These are phyloP conservation scores for Heliornis fulica DNA, from an alignment of 2,113 vertebrate species.

Conservation along the genomic window DNA sequence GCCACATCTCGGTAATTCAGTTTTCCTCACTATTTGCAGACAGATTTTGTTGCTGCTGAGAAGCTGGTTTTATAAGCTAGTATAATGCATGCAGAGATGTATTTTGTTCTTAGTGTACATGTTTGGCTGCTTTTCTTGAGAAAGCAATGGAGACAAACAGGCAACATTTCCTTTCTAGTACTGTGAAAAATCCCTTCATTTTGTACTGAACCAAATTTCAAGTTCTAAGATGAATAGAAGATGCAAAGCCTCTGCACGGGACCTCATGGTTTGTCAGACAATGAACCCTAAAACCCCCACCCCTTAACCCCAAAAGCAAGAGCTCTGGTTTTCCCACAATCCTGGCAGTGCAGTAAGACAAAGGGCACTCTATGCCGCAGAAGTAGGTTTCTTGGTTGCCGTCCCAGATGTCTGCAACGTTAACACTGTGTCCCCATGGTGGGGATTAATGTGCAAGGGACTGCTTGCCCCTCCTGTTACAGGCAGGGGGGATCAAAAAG, in stretches of 20 bases:
- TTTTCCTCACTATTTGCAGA: background rate
- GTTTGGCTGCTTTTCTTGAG: background rate
- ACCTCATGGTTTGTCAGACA: background rate
- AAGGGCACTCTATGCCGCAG: slow-evolving; percentile 51
- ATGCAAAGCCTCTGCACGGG: background rate
- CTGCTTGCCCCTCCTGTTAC: slow-evolving; percentile 17
- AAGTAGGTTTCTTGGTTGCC: slow-evolving; percentile 61
- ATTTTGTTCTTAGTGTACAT: background rate
- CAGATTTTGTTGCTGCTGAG: background rate
- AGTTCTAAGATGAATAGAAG: background rate
- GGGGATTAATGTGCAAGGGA: slow-evolving; percentile 50
- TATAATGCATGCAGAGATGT: background rate
- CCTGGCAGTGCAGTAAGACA: slow-evolving; percentile 30
- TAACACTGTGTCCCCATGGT: background rate
- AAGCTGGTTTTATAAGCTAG: background rate
- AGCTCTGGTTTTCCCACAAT: slow-evolving; percentile 27
- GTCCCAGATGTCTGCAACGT: slow-evolving; percentile 44
- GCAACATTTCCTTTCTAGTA: background rate
- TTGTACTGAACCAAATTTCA: background rate
- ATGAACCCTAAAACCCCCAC: background rate
- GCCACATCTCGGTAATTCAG: background rate
- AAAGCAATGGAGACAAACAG: background rate
- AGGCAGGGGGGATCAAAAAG: slow-evolving; percentile 35
- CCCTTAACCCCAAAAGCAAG: background rate
- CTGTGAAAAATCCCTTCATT: background rate